Evolutionary conservation across 2,113 vertebrate species (phyloP).

Genomic region (Ellobius talpinus): DNA sequence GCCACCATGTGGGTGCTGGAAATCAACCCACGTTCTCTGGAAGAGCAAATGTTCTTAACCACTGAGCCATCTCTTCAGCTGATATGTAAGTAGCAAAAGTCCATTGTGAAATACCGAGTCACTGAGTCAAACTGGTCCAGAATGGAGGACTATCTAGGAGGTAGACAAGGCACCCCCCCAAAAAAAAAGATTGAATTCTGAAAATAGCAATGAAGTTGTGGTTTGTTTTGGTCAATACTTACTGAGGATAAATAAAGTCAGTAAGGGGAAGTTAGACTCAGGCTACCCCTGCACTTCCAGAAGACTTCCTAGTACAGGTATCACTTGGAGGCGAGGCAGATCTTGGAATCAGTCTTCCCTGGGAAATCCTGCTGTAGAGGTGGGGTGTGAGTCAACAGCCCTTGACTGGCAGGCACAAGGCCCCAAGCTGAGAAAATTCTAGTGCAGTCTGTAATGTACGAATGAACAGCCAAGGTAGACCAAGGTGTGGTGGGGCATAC

Average conservation of each 20-base stretch:
- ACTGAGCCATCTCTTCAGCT: neutral
- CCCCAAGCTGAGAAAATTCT: neutral
- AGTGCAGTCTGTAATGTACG: neutral
- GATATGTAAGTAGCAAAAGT: constrained; percentile 1
- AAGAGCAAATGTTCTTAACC: neutral
- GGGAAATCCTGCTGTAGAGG: neutral
- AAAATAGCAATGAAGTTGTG: constrained; percentile 40
- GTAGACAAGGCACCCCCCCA: neutral
- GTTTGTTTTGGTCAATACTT: neutral
- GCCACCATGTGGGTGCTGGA: neutral
- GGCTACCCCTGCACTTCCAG: constrained; percentile 14
- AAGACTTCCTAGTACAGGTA: neutral
- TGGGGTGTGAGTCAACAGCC: neutral
- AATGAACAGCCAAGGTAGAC: neutral
- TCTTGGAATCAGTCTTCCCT: neutral
- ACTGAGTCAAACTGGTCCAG: neutral
- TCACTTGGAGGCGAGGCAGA: neutral
- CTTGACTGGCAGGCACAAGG: neutral
- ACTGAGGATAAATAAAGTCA: neutral
- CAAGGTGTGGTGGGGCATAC: neutral
- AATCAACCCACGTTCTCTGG: neutral
- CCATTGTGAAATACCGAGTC: neutral
- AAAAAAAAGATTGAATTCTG: constrained; percentile 50
- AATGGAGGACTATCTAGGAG: neutral
- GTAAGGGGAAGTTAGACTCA: neutral